Base-by-base conservation (phyloP, 2,113 vertebrate genomes). In the Sinocyclocheilus rhinocerous region DNA sequence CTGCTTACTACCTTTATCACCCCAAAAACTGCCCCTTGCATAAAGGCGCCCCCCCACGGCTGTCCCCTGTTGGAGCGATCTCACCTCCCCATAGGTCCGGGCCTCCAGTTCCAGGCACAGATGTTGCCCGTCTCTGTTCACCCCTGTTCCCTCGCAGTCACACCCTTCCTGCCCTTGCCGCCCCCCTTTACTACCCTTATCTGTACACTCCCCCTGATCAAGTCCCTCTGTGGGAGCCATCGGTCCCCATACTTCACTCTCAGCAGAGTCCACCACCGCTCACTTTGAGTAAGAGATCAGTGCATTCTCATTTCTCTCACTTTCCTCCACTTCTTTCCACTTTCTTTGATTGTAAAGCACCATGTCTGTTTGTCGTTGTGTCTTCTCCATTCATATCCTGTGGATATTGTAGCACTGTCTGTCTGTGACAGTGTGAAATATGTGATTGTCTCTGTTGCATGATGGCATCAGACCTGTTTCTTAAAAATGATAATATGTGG, bases 101-200 rank as follows among this genome's bases (percentile, higher is more conserved):
- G 45, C 90, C 92, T 4, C 95, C 94, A 50, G 93, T 95, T 89
- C 92, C 94, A 33, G 95, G 93, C 39, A 88, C 92, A 57, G 93
- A 95, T 22, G 87, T 93, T 90, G 93, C 94, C 24, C 76, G 92
- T 89, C 95, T 97, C 86, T 94, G 93, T 87, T 97, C 96, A 81
- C 96, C 97, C 76, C 94, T 97, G 81, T 97, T 96, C 84, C 96
- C 97, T 83, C 96, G 95, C 93, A 96, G 95, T 36, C 95, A 95
- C 92, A 96, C 96, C 90, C 92, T 96, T 89, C 94, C 95, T 92
- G 92, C 96, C 94, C 92, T 94, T 0, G 92, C 94, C 92, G 94
- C 94, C 20, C 92, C 96, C 85, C 93, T 94, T 89, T 95, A 95
- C 89, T 95, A 94, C 90, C 95, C 94, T 33, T 93, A 92, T 88